Base-by-base conservation (phyloP, 2,888 invertebrate species). In the Gymnosoma rotundatum region DNA sequence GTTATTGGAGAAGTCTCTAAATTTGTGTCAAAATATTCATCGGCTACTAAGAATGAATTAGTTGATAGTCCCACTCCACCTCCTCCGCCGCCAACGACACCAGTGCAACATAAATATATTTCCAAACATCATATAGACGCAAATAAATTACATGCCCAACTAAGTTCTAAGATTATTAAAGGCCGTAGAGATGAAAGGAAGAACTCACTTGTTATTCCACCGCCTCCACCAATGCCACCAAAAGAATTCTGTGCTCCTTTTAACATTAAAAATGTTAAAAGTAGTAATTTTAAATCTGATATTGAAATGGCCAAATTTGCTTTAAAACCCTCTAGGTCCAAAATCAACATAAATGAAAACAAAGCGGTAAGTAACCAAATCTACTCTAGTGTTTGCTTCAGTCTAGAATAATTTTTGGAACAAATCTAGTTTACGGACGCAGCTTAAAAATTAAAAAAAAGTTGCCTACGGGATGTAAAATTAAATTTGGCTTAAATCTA, bases 11-110 rank as follows among this genome's bases (percentile, higher is more conserved):
- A 76, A 52, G 70, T 64, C 5, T 78, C 82, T 9, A 78, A 74
- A 16, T 82, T 86, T 48, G 79, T 85, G 2, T 72, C 81, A 0
- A 88, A 89, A 54, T 87, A 88, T 56, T 63, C 63, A 7, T 20
- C 61, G 8, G 48, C 45, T 48, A 10, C 21, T 74, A 87, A 72
- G 69, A 61, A 12, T 78, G 69, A 48, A 32, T 32, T 32, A 32
- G 32, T 32, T 6, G 32, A 5, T 32, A 32, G 32, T 32, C 32
- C 32, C 32, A 76, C 88, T 70, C 89, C 90, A 2, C 90, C 90
- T 8, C 90, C 90, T 1, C 90, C 90, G 6, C 90, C 90, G 6
- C 90, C 90, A 1, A 86, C 90, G 0, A 90, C 90, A 12, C 90
- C 90, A 1, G 87, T 89, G 10, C 89, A 88, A 50, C 63, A 54